Base-by-base conservation (phyloP, 1,140 invertebrate genomes). In the Trichonephila clavata region DNA sequence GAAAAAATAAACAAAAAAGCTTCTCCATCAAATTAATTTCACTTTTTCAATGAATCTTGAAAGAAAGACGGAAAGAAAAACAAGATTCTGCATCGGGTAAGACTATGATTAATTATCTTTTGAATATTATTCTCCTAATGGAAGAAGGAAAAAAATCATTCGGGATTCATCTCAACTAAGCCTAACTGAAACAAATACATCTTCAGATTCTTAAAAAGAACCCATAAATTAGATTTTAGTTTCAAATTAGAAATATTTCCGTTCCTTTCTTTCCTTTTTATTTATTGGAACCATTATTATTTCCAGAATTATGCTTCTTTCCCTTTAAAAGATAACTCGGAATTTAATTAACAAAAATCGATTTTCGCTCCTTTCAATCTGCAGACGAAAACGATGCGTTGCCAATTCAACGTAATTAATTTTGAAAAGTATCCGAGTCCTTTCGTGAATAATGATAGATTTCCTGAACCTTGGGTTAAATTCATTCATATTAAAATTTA, bases 261-360 rank as follows among this genome's bases (percentile, higher is more conserved):
- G 14, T 60, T n/a, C 57, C 2, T 60, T 86, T 86, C 13, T 18
- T 59, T 60, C 4, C 83, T 43, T 81, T 39, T 43, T 43, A 43
- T 32, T 24, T 39, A 32, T 21, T 50, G 20, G 27, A 18, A 27
- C 21, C 57, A 86, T 86, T 86, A 86, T 86, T 86, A 86, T 86
- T 61, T 86, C 83, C 83, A 57, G n/a, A n/a, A 68, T 68, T 14
- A n/a, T 68, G 21, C 65, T 10, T 21, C n/a, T 59, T 57, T 50
- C n/a, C 57, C n/a, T 21, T 86, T 60, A 21, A 39, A 86, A 60
- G 43, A 86, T 86, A 57, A 57, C 83, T 24, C 24, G 50, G 50
- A 86, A 86, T 86, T 86, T 86, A 86, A 86, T 86, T 86, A 86
- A 57, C 50, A 86, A 86, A 86, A 86, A 86, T 86, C 83, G 83